These are phyloP conservation scores for Paguma larvata DNA, from an alignment of 2,797 vertebrate genomes.

Conservation along the genomic window DNA sequence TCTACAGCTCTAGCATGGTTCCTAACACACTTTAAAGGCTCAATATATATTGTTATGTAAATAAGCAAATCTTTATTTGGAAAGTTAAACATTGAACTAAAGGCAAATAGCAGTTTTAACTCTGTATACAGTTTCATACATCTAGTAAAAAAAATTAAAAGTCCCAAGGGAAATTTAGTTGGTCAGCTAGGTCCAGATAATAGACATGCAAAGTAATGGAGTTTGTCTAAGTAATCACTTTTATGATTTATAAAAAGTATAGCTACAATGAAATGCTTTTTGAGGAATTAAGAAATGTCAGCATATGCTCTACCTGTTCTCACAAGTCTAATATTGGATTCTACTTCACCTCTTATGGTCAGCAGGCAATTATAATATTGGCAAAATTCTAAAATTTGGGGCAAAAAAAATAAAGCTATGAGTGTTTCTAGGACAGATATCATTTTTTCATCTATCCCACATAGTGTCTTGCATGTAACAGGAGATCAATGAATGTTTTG, in stretches of 20 bases:
- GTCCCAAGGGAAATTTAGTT: background rate
- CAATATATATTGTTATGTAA: background rate
- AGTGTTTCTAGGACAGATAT: background rate
- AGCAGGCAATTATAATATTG: slow-evolving; percentile 34
- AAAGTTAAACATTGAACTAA: background rate
- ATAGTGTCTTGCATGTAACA: background rate
- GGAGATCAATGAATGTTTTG: background rate
- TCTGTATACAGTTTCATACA: background rate
- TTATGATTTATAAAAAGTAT: slow-evolving; percentile 19
- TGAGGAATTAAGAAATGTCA: slow-evolving; percentile 37
- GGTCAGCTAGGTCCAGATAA: background rate
- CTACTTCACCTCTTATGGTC: background rate
- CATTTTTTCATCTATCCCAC: background rate
- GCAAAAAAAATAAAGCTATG: background rate
- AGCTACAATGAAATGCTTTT: slow-evolving; percentile 6
- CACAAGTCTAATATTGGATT: slow-evolving; percentile 5
- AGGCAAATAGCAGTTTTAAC: background rate
- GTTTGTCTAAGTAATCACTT: background rate
- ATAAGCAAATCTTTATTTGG: slow-evolving; percentile 1
- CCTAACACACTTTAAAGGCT: background rate
- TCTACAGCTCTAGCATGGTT: background rate
- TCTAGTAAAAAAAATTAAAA: slow-evolving; percentile 28
- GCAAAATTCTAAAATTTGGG: background rate
- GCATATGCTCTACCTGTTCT: background rate
- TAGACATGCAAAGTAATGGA: background rate